A percentile compares a stretch with the other conserved stretches of the same genome.
Conservation (phyloP, 2,888 invertebrate species). For the Thymelicus acteon region DNA sequence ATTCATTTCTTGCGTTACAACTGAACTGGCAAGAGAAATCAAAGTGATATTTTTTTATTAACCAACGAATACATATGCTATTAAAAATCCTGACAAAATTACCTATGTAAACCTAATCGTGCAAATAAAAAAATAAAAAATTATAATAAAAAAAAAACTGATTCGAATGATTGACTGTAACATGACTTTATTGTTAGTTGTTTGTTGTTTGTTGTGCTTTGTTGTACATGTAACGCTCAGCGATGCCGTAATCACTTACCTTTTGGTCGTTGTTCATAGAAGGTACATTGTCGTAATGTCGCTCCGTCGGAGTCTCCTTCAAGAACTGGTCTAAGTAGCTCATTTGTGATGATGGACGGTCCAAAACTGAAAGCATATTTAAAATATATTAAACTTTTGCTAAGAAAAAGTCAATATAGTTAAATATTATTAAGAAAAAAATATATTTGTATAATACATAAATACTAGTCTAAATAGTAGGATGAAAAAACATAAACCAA, state of each 20-base stretch:
- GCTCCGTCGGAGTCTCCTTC: slow-evolving; percentile 87
- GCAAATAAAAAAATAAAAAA: too few relatives aligned
- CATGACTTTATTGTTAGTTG: too few relatives aligned
- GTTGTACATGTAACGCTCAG: not conserved
- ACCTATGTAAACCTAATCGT: too few relatives aligned
- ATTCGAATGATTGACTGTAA: too few relatives aligned
- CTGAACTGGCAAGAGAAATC: too few relatives aligned
- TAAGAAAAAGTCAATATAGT: not conserved
- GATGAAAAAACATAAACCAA: slow-evolving; percentile 67
- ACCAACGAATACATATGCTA: too few relatives aligned
- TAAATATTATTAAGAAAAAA: not conserved
- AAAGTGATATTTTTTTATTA: too few relatives aligned
- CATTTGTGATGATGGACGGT: slow-evolving; percentile 95
- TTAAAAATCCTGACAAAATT: too few relatives aligned
- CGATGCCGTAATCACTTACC: slow-evolving; percentile 52
- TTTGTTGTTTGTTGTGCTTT: too few relatives aligned
- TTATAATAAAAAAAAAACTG: too few relatives aligned
- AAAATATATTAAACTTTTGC: not conserved
- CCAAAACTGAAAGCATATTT: slow-evolving; percentile 87
- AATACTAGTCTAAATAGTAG: slow-evolving; percentile 41
- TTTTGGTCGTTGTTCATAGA: slow-evolving; percentile 75
- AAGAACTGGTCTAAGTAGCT: slow-evolving; percentile 96
- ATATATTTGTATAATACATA: slow-evolving; percentile 38
- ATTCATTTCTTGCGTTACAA: too few relatives aligned
- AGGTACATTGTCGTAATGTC: slow-evolving; percentile 78